phyloP scores from a whole-genome alignment of 2,888 invertebrate species.

The Acanthosepion pharaonis region DNA sequence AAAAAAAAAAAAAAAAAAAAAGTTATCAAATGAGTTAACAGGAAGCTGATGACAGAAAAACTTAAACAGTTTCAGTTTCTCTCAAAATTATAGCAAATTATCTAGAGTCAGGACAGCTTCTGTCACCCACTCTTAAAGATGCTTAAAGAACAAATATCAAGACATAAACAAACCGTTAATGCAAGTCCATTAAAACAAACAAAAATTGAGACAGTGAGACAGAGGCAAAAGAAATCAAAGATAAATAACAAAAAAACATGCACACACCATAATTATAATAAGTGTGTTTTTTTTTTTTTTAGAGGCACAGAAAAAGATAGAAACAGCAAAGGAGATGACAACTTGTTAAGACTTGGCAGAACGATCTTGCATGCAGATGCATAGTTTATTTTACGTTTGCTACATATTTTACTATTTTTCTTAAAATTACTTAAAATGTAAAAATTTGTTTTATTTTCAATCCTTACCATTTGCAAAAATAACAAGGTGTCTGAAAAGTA shows the following conservation, averaged over 20 bases:
- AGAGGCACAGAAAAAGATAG: neutral
- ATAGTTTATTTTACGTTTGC: neutral
- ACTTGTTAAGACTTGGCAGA: slow-evolving; percentile 15
- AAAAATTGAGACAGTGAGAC: neutral
- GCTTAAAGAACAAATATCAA: neutral
- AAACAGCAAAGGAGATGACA: neutral
- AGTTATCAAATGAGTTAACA: neutral
- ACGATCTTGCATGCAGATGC: neutral
- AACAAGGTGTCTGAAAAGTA: no score
- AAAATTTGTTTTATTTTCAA: neutral
- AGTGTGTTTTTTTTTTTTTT: neutral
- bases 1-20: neutral
- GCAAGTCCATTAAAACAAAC: neutral
- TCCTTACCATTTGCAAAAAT: neutral
- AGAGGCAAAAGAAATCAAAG: neutral
- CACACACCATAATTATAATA: neutral
- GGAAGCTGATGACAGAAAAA: neutral
- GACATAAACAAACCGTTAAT: neutral
- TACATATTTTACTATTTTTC: neutral
- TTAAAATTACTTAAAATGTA: neutral
- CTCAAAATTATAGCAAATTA: neutral
- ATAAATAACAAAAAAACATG: neutral
- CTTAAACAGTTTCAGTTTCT: neutral
- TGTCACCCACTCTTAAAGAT: no score
- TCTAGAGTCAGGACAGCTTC: neutral